A percentile compares a stretch with the other conserved stretches of the same genome.
phyloP scores from a whole-genome alignment of 1,140 invertebrate species.

The Druon quercuslanigerum region DNA sequence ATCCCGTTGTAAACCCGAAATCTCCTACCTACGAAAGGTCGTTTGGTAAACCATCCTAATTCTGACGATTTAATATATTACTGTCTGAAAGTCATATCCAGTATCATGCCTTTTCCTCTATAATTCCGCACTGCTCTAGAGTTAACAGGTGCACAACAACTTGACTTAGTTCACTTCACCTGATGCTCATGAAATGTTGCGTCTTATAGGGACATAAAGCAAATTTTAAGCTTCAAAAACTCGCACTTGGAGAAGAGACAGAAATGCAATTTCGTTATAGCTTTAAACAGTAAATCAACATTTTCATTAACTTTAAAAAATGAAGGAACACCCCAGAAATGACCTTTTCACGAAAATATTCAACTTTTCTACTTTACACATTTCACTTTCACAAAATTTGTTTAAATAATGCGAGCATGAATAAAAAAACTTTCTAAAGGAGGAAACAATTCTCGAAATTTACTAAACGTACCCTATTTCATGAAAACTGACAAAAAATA shows the following conservation, averaged over 20 bases:
- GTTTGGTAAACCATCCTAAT: neutral
- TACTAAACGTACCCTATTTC: too few species aligned
- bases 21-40: neutral
- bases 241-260: neutral
- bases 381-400: too few species aligned
- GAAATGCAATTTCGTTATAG: neutral
- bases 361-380: too few species aligned
- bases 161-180: neutral
- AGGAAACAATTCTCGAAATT: too few species aligned
- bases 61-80: neutral
- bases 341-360: too few species aligned
- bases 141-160: slow-evolving; percentile 29
- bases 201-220: neutral
- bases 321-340: too few species aligned
- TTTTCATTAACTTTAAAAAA: too few species aligned
- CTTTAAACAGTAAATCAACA: too few species aligned
- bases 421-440: too few species aligned
- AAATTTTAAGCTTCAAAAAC: neutral
- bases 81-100: neutral
- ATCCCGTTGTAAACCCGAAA: neutral
- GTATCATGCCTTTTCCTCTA: neutral
- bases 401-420: too few species aligned
- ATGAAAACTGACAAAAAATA: too few species aligned
- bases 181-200: slow-evolving; percentile 9
- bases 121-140: slow-evolving; percentile 3